Conservation (phyloP, 2,797 vertebrate genomes). For the Nyctibius grandis region DNA sequence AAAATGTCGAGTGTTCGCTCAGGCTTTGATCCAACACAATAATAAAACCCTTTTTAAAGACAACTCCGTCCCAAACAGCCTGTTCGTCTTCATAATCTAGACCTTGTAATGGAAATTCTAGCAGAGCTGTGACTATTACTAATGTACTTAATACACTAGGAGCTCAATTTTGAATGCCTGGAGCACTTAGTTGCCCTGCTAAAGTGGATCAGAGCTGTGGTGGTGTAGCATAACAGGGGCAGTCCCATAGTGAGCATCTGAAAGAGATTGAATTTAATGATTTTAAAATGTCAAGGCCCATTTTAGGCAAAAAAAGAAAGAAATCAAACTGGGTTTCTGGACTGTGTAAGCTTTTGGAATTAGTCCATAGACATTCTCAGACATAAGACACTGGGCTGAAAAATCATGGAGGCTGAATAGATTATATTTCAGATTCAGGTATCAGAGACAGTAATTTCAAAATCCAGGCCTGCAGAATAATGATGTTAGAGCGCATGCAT, state of each 20-base stretch:
- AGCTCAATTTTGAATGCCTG: constrained; percentile 43
- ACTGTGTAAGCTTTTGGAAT: constrained; percentile 21
- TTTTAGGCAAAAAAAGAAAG: constrained; percentile 30
- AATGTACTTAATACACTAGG: constrained; percentile 50
- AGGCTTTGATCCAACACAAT: neutral
- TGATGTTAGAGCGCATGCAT: neutral
- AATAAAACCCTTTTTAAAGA: neutral
- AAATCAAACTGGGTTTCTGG: constrained; percentile 35
- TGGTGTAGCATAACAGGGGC: neutral
- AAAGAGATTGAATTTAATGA: constrained; percentile 53
- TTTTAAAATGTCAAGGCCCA: constrained; percentile 47
- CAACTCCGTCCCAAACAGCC: neutral
- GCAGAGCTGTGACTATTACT: constrained; percentile 35
- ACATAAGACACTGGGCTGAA: neutral
- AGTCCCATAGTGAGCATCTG: constrained; percentile 21
- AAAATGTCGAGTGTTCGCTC: neutral
- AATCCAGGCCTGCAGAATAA: constrained; percentile 2
- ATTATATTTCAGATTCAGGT: neutral
- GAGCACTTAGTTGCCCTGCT: constrained; percentile 32
- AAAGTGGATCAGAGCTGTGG: constrained; percentile 7
- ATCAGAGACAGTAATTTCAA: neutral
- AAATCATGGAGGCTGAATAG: neutral
- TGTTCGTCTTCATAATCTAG: neutral
- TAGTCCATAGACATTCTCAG: neutral
- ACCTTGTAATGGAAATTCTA: constrained; percentile 54